These are phyloP conservation scores for Athene cunicularia DNA, from an alignment of 2,113 vertebrate genomes.

Conservation along the genomic window DNA sequence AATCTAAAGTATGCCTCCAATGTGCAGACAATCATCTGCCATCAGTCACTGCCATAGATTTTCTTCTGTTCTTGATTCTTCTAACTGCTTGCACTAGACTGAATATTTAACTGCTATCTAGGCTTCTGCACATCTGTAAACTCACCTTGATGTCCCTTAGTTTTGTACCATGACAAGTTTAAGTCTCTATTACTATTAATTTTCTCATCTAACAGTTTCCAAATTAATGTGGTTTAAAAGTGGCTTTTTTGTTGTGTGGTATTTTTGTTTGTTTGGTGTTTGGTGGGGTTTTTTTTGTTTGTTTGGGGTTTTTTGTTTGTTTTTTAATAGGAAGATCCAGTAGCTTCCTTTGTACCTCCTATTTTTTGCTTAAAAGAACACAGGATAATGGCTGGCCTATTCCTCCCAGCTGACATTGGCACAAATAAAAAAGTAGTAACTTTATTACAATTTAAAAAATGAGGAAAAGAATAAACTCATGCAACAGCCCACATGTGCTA, in stretches of 20 bases:
- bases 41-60: slow-evolving; percentile 72
- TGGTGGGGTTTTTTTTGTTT: too few species aligned
- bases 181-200: background rate
- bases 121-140: slow-evolving; percentile 70
- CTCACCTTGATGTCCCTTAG: slow-evolving; percentile 53
- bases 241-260: background rate
- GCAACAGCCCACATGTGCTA: background rate
- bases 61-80: slow-evolving; percentile 71
- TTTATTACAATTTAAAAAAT: background rate
- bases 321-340: background rate
- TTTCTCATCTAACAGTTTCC: background rate
- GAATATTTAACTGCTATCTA: slow-evolving; percentile 81
- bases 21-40: slow-evolving; percentile 51
- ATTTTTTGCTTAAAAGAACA: background rate
- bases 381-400: background rate
- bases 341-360: background rate
- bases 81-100: slow-evolving; percentile 66
- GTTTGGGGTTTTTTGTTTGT: too few species aligned
- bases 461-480: background rate
- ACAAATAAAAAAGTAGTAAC: background rate
- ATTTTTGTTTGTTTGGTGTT: too few species aligned
- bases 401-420: background rate
- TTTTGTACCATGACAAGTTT: background rate
- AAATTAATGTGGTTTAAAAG: background rate
- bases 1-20: background rate